Base-by-base conservation (phyloP, 2,113 vertebrate species). In the Dolichotis patagonum region DNA sequence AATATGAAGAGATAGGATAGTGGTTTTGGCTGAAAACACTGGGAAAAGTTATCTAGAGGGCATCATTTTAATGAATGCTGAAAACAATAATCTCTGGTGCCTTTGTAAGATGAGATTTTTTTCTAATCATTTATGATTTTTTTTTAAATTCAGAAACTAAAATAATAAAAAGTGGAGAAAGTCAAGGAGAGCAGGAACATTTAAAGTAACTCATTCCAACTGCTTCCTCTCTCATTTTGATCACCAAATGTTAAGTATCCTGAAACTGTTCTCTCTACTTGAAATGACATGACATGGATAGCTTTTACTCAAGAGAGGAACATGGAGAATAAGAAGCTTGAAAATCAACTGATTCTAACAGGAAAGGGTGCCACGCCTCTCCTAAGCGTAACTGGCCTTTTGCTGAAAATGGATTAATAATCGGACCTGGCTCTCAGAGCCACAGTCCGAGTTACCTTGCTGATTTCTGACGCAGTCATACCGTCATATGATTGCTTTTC, bases 141-240 rank as follows among this genome's bases (percentile, higher is more conserved):
- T 60, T 84, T 85, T 67, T n/a, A 4, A 90, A 78, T 90, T 95
- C 62, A 78, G 41, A 95, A 95, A 69, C 67, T 52, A 67, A 67
- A 67, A 67, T 30, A 85, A 56, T 46, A 65, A 91, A 88, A 94
- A 49, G 26, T 30, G 24, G 30, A 78, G 69, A 60, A 87, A 63
- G 80, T 35, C 38, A 54, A 52, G 10, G 2, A 78, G 17, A 46
- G 28, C 16, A 92, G 30, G 24, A 4, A 32, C 35, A 90, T 52
- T 94, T 90, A 58, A 69, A 96, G 32, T 78, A 91, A 83, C 13
- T 75, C 14, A 43, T 52, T 41, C 7, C 32, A 91, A 85, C 69
- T 80, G 28, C 63, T 90, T 87, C 16, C 26, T 60, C 17, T 35
- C 90, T n/a, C 56, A 65, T 65, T 95, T 85, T 94, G 41, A 91